A percentile compares a stretch with the other conserved stretches of the same genome.
Evolutionary conservation across 2,113 vertebrate species (phyloP).

Genomic region (Pseudorectes ferrugineus): DNA sequence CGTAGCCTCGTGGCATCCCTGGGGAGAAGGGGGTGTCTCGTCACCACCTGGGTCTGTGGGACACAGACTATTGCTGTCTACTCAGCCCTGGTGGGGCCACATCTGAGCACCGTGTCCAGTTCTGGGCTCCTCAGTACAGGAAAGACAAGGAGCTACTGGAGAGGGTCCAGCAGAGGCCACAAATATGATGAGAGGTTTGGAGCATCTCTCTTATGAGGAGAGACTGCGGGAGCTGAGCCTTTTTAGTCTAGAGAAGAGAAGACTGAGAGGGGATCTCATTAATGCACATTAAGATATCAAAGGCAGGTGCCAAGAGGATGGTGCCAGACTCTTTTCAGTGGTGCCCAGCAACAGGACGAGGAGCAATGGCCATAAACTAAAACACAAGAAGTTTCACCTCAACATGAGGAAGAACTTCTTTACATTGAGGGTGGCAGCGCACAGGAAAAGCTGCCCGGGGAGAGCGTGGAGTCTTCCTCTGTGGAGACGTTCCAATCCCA

Average conservation of each 20-base stretch:
- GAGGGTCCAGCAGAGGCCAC: background rate
- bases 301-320: background rate
- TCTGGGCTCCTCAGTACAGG: background rate
- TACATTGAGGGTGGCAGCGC: background rate
- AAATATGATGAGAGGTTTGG: background rate
- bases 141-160: background rate
- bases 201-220: background rate
- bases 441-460: background rate
- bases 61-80: background rate
- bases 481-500: background rate
- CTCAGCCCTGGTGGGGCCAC: background rate
- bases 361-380: background rate
- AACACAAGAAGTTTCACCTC: background rate
- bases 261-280: background rate
- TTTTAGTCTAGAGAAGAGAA: background rate
- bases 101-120: background rate
- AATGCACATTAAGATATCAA: background rate
- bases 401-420: background rate
- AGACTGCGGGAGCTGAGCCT: rapidly evolving
- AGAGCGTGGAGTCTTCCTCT: background rate
- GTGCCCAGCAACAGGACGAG: background rate
- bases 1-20: too few relatives aligned
- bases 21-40: rapidly evolving
- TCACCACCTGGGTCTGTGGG: background rate
- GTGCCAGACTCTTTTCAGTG: background rate